phyloP scores from a whole-genome alignment of 2,888 invertebrate species.

The Leucania comma region DNA sequence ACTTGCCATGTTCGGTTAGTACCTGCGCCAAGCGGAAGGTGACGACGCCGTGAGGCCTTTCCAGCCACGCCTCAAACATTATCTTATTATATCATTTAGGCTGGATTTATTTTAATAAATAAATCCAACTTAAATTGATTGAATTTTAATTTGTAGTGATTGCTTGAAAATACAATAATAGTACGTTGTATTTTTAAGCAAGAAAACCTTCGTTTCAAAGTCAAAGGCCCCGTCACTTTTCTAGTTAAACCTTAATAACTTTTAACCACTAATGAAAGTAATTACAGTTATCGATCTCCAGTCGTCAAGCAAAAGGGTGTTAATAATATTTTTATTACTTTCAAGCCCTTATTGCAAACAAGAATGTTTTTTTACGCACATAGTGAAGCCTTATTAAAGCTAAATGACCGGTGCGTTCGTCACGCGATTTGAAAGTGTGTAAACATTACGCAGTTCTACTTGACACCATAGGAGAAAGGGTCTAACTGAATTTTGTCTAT shows the following conservation, averaged over 20 bases:
- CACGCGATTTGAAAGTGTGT: slow-evolving; percentile 56
- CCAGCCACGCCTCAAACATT: no score
- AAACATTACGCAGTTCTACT: slow-evolving; percentile 47
- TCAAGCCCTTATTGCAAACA: slow-evolving; percentile 27
- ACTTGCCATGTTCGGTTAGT: no score
- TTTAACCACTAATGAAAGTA: slow-evolving; percentile 26
- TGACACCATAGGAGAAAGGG: background rate
- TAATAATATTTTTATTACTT: slow-evolving; percentile 45
- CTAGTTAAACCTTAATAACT: background rate
- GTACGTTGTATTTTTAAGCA: no score
- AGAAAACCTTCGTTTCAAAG: background rate
- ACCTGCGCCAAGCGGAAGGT: no score
- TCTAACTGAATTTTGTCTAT: no score
- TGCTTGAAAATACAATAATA: background rate
- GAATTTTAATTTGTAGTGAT: background rate
- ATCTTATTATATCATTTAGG: no score
- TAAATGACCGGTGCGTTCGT: slow-evolving; percentile 45
- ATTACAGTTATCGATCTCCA: slow-evolving; percentile 38
- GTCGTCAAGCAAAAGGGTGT: slow-evolving; percentile 22
- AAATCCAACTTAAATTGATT: no score
- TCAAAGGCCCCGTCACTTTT: background rate
- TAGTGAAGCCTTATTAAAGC: slow-evolving; percentile 46
- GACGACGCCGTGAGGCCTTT: no score
- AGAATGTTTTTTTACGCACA: slow-evolving; percentile 47
- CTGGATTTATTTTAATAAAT: no score